Base-by-base conservation (phyloP, 1,140 invertebrate genomes). In the Chelonus insularis region DNA sequence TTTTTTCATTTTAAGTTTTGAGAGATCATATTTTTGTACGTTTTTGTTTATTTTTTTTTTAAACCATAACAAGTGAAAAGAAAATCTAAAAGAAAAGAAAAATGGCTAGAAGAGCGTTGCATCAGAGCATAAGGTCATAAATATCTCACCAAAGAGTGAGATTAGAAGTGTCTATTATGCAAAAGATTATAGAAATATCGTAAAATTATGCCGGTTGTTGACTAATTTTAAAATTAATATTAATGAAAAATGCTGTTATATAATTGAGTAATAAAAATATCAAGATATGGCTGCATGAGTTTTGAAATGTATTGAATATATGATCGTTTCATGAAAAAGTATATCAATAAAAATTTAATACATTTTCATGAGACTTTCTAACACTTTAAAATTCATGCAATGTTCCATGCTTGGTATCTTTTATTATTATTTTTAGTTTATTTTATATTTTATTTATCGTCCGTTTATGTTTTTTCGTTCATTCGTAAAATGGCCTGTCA, bases 401-500 rank as follows among this genome's bases (percentile, higher is more conserved):
- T 68, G 50, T 57, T 58, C 59, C 43, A 60, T 41, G 52, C 68
- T 39, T 39, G n/a, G 14, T 68, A n/a, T 54, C 56, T 66, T 60
- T 66, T 66, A 9, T 52, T 64, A 52, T 60, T 57, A 52, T 60
- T 58, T 52, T 50, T 64, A 48, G 62, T 63, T 68, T 67, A 65
- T 55, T 18, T n/a, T 20, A 71, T 68, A 71, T 74, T 75, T 71
- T 69, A 71, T 68, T 70, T 74, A 55, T 39, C 65, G 50, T 55
- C 71, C 57, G 60, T 56, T 34, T 39, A 12, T n/a, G 14, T 39
- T 39, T 12, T 14, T 65, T 20, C 43, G 54, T 59, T 57, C 65
- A 68, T 62, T 74, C 72, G 72, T 73, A 72, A 72, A 71, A 74
- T 74, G 68, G 70, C 69, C 57, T 73, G 66, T 68, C 75, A 69